Conservation (phyloP, 2,113 vertebrate genomes). For the Hemichromis elongatus region DNA sequence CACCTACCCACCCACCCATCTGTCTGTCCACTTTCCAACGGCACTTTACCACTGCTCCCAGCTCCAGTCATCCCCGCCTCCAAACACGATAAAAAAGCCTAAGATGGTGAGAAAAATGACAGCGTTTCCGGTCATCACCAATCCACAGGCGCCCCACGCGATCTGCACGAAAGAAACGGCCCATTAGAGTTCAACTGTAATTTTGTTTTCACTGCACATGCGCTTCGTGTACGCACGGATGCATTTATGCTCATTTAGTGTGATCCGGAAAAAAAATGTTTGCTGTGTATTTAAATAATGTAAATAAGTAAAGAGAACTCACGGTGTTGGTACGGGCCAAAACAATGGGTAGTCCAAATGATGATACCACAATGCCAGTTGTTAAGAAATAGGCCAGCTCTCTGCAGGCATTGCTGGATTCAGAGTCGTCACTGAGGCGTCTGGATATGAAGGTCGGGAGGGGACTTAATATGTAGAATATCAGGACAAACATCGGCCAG, state of each 20-base stretch:
- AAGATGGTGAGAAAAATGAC: slow-evolving; percentile 95
- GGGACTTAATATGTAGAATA: slow-evolving; percentile 88
- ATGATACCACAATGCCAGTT: slow-evolving; percentile 92
- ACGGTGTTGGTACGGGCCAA: slow-evolving; percentile 81
- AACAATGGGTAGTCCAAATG: slow-evolving; percentile 87
- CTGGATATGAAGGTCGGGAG: slow-evolving; percentile 89
- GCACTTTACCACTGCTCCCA: slow-evolving; percentile 92
- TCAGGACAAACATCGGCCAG: slow-evolving; percentile 92
- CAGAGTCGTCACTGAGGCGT: slow-evolving; percentile 80
- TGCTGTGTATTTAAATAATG: not conserved
- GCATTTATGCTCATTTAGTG: not conserved
- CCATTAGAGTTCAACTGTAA: not conserved
- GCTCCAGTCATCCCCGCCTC: slow-evolving; percentile 91
- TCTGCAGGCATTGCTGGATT: slow-evolving; percentile 88
- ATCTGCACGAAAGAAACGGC: slow-evolving; percentile 76
- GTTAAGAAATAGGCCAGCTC: slow-evolving; percentile 93
- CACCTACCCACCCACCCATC: not conserved
- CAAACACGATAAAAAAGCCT: slow-evolving; percentile 93
- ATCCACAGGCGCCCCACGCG: slow-evolving; percentile 91
- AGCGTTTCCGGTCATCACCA: slow-evolving; percentile 90
- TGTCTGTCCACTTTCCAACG: not conserved
- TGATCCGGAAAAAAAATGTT: accelerated
- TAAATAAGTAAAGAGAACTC: slow-evolving; percentile 43
- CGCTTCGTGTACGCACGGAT: not conserved
- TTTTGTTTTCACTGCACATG: not conserved